Evolutionary conservation across 2,797 vertebrate species (phyloP).

Genomic region (Sparidentex hasta): DNA sequence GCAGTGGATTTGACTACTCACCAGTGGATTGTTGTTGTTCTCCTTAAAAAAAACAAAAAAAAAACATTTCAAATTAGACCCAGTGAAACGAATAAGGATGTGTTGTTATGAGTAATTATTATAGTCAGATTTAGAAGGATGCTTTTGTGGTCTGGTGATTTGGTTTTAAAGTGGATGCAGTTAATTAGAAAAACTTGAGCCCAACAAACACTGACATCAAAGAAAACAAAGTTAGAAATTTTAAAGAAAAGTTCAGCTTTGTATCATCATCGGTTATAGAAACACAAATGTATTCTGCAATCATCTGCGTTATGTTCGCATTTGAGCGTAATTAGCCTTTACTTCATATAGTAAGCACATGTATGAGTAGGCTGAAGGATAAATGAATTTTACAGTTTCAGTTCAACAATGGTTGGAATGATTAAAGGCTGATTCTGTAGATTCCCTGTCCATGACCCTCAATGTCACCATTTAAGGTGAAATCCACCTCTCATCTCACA

Average conservation of each 20-base stretch:
- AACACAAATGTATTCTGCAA: neutral
- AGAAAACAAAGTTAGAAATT: neutral
- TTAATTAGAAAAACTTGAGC: slow-evolving; percentile 15
- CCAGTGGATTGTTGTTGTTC: slow-evolving; percentile 18
- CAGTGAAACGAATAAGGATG: slow-evolving; percentile 26
- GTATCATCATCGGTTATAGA: neutral
- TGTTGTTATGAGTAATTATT: slow-evolving; percentile 27
- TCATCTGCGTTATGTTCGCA: neutral
- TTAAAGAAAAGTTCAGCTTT: neutral
- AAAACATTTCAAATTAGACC: slow-evolving; percentile 40
- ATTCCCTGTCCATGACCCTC: slow-evolving; percentile 10
- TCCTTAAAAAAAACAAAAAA: slow-evolving; percentile 27
- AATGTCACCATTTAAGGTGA: slow-evolving; percentile 31
- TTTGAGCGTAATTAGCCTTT: neutral
- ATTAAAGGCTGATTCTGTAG: slow-evolving; percentile 13
- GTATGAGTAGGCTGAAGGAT: neutral
- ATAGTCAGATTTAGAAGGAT: neutral
- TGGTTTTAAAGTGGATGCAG: slow-evolving; percentile 6
- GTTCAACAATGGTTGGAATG: neutral
- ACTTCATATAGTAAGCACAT: neutral
- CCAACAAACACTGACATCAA: slow-evolving; percentile 18
- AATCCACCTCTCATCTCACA: slow-evolving; percentile 6
- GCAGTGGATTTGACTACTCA: slow-evolving; percentile 23
- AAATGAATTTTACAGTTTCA: slow-evolving; percentile 1
- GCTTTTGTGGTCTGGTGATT: slow-evolving; percentile 25